phyloP scores from a whole-genome alignment of 1,140 invertebrate species.

The Lepidostoma basale region DNA sequence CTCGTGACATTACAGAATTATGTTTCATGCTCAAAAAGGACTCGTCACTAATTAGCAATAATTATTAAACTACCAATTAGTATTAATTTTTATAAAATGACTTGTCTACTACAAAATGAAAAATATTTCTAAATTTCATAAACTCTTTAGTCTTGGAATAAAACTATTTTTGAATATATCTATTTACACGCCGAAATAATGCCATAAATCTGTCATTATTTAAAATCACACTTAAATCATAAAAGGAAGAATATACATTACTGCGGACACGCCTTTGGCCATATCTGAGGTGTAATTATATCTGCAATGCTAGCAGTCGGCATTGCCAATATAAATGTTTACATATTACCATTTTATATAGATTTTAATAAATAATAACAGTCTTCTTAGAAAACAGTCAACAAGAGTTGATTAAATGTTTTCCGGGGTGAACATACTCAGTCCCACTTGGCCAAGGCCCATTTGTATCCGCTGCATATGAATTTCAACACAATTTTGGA shows the following conservation, averaged over 20 bases:
- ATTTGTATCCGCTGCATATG: slow-evolving; percentile 92
- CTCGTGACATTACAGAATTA: no score
- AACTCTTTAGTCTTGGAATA: slow-evolving; percentile 7
- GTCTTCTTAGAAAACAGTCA: slow-evolving; percentile 16
- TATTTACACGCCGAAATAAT: slow-evolving; percentile 20
- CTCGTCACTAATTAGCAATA: no score
- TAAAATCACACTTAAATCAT: slow-evolving; percentile 8
- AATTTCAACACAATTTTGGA: slow-evolving; percentile 90
- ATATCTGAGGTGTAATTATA: slow-evolving; percentile 12
- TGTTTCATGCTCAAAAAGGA: no score
- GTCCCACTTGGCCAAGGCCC: slow-evolving; percentile 68
- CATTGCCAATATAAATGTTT: no score
- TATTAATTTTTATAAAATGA: no score
- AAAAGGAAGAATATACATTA: slow-evolving; percentile 3
- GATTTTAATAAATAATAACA: slow-evolving; percentile 33
- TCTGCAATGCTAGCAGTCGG: no score
- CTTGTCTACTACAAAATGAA: background rate
- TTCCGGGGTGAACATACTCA: slow-evolving; percentile 18
- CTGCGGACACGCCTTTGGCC: slow-evolving; percentile 6
- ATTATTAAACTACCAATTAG: no score
- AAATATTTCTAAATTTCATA: background rate
- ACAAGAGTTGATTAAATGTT: background rate
- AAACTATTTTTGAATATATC: slow-evolving; percentile 8
- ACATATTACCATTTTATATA: background rate
- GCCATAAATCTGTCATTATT: slow-evolving; percentile 16